phyloP scores from a whole-genome alignment of 2,888 invertebrate genomes.

The Colostygia pectinataria region DNA sequence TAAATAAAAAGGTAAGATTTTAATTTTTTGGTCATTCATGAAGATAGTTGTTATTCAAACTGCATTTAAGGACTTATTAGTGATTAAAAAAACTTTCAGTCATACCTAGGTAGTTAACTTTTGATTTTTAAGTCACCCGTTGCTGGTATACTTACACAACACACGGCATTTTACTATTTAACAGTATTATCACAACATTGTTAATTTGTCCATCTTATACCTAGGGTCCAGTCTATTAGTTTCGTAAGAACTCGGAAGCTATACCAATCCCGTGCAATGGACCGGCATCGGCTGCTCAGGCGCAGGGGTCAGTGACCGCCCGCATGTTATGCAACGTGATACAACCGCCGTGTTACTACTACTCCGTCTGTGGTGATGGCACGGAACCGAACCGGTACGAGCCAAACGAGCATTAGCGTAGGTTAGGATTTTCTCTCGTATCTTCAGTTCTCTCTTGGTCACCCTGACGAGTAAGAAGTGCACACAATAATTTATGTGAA shows the following conservation, averaged over 20 bases:
- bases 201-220: slow-evolving; percentile 25
- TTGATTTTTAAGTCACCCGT: too few relatives aligned
- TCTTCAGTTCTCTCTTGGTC: not conserved
- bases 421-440: slow-evolving; percentile 3
- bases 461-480: not conserved
- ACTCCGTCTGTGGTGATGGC: slow-evolving; percentile 19
- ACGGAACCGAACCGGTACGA: slow-evolving; percentile 9
- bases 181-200: too few relatives aligned
- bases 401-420: not conserved
- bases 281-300: slow-evolving; percentile 9
- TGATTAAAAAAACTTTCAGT: too few relatives aligned
- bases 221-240: slow-evolving; percentile 33
- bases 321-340: slow-evolving; percentile 43
- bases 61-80: too few relatives aligned
- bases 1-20: too few relatives aligned
- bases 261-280: slow-evolving; percentile 36
- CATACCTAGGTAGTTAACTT: too few relatives aligned
- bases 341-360: slow-evolving; percentile 32
- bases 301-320: slow-evolving; percentile 27
- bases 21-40: too few relatives aligned
- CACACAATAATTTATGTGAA: too few relatives aligned
- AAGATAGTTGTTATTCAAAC: too few relatives aligned
- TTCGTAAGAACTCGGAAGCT: slow-evolving; percentile 40
- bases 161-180: too few relatives aligned
- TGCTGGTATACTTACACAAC: too few relatives aligned